Conservation (phyloP, 2,113 vertebrate species). For the Poecile atricapillus region DNA sequence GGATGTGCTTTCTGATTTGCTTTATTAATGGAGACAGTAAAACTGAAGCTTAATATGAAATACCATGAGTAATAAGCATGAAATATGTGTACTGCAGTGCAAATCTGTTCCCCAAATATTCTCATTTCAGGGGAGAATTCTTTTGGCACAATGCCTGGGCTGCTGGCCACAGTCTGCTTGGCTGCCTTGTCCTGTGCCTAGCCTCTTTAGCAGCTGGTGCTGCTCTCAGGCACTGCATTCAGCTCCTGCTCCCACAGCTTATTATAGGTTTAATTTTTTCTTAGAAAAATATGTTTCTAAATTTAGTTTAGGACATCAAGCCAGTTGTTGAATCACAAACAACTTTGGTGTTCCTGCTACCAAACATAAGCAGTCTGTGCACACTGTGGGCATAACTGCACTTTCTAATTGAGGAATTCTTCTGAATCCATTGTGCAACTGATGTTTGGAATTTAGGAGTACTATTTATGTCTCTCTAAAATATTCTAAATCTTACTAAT, state of each 20-base stretch:
- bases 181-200: conserved; percentile 2
- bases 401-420: not conserved
- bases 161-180: conserved; percentile 18
- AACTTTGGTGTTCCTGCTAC: not conserved
- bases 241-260: not conserved
- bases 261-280: not conserved
- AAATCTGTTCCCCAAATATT: conserved; percentile 35
- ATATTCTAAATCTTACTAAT: not conserved
- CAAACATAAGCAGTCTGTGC: not conserved
- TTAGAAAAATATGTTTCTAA: conserved; percentile 41
- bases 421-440: not conserved
- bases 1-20: not conserved
- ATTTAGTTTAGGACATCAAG: conserved; percentile 16
- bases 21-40: conserved; percentile 27
- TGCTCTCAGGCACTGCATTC: not conserved
- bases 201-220: conserved; percentile 26
- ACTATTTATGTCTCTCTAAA: not conserved
- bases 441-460: not conserved
- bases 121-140: conserved; percentile 40
- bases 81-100: conserved; percentile 29
- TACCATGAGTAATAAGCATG: conserved; percentile 24
- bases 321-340: conserved; percentile 29
- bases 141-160: conserved; percentile 32
- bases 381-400: not conserved
- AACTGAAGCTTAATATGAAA: conserved; percentile 20